These are phyloP conservation scores for Pluvianellus socialis DNA, from an alignment of 2,113 vertebrate genomes.

Conservation along the genomic window DNA sequence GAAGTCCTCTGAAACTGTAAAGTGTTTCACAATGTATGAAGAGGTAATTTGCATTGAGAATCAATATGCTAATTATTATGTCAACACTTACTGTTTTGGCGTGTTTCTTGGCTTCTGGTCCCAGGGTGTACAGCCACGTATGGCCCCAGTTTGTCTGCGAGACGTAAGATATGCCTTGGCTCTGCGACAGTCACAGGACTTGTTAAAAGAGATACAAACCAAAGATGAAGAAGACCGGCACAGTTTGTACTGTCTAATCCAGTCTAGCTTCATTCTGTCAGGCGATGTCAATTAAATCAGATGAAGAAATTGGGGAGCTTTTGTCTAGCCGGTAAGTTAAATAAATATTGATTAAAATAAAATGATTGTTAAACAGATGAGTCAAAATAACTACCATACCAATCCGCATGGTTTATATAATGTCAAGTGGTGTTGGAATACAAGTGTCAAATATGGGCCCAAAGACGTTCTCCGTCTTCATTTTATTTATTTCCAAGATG, in stretches of 20 bases:
- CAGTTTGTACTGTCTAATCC: conserved; percentile 4
- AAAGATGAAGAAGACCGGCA: not conserved
- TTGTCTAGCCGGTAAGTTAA: conserved; percentile 15
- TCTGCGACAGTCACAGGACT: not conserved
- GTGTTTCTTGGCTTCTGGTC: not conserved
- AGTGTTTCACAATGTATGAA: conserved; percentile 17
- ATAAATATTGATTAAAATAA: conserved; percentile 57
- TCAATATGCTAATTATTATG: conserved; percentile 53
- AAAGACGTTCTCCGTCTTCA: not conserved
- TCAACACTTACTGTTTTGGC: not conserved
- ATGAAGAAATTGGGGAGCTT: conserved; percentile 37
- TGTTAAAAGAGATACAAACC: conserved; percentile 6
- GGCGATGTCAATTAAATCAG: not conserved
- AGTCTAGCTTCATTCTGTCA: not conserved
- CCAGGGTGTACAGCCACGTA: not conserved
- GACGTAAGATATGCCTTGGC: not conserved
- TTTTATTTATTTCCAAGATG: conserved; percentile 34
- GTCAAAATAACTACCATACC: conserved; percentile 16
- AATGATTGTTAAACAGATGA: conserved; percentile 8
- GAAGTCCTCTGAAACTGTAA: conserved; percentile 15
- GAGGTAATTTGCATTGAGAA: conserved; percentile 43
- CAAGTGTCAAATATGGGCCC: conserved; percentile 9
- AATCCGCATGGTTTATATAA: not conserved
- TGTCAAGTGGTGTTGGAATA: not conserved
- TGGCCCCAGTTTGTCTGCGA: not conserved